Conservation (phyloP, 2,797 vertebrate genomes). For the Hydrophis major region DNA sequence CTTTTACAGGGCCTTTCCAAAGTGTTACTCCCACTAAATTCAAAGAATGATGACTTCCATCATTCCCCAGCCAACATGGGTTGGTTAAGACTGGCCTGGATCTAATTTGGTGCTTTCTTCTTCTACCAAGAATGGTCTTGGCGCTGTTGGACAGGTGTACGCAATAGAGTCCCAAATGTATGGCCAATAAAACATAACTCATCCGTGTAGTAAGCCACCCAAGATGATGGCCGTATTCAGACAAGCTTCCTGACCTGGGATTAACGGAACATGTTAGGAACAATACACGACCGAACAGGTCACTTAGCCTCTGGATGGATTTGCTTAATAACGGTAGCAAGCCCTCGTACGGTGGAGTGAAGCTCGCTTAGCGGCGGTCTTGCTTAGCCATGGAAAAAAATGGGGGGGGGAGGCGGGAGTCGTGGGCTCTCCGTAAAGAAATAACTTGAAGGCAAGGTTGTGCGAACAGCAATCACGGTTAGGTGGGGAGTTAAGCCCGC, state of each 20-base stretch:
- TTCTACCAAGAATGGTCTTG: not conserved
- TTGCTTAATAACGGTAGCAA: not conserved
- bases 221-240: not conserved
- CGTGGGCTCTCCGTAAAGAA: not conserved
- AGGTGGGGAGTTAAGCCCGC: not conserved
- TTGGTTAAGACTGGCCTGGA: not conserved
- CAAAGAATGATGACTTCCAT: not conserved
- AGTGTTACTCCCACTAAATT: not conserved
- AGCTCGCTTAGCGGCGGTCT: not conserved
- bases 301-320: not conserved
- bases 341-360: accelerated
- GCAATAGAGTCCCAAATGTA: not conserved
- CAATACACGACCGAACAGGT: not conserved
- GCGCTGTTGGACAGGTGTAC: not conserved
- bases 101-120: not conserved
- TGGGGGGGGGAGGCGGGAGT: not conserved
- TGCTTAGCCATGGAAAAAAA: not conserved
- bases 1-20: not conserved
- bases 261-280: not conserved
- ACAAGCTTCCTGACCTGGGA: not conserved
- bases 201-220: not conserved
- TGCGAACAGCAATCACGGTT: not conserved
- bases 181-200: not conserved
- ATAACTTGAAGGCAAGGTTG: not conserved
- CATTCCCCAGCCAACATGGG: not conserved